A percentile compares a stretch with the other conserved stretches of the same genome.
phyloP scores from a whole-genome alignment of 2,888 invertebrate genomes.

The Tiliacea citrago region DNA sequence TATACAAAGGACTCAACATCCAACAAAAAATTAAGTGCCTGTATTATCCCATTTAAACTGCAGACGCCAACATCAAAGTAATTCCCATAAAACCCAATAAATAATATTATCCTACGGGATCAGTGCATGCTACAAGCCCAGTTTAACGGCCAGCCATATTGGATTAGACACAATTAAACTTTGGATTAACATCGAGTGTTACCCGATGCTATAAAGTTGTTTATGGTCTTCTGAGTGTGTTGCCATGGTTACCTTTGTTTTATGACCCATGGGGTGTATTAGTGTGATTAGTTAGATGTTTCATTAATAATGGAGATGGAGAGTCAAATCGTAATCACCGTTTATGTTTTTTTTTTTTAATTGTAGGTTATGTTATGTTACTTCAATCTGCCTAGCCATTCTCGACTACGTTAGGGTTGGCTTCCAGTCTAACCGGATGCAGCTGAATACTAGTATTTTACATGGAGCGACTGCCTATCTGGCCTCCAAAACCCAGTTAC shows the following conservation, averaged over 20 bases:
- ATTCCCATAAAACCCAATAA: slow-evolving; percentile 27
- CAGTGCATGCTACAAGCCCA: slow-evolving; percentile 11
- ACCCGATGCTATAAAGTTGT: slow-evolving; percentile 49
- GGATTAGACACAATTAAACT: slow-evolving; percentile 56
- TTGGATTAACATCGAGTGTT: slow-evolving; percentile 43
- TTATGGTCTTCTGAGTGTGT: slow-evolving; percentile 38
- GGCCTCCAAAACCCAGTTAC: neutral
- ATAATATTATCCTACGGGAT: slow-evolving; percentile 32
- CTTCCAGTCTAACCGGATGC: neutral
- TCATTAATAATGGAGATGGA: neutral
- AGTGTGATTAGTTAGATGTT: slow-evolving; percentile 18
- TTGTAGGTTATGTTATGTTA: no score
- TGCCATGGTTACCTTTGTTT: slow-evolving; percentile 48
- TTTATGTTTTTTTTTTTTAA: neutral
- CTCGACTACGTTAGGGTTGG: neutral
- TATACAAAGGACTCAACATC: neutral
- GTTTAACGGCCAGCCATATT: slow-evolving; percentile 39
- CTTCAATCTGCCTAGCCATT: no score
- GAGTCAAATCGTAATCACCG: neutral
- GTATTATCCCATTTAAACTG: slow-evolving; percentile 2
- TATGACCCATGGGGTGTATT: slow-evolving; percentile 23
- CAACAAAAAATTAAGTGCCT: neutral
- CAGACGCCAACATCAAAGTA: slow-evolving; percentile 1
- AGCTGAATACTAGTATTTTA: neutral
- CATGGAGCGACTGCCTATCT: neutral